These are phyloP conservation scores for Nomada fucata DNA, from an alignment of 2,888 invertebrate genomes.

Conservation along the genomic window DNA sequence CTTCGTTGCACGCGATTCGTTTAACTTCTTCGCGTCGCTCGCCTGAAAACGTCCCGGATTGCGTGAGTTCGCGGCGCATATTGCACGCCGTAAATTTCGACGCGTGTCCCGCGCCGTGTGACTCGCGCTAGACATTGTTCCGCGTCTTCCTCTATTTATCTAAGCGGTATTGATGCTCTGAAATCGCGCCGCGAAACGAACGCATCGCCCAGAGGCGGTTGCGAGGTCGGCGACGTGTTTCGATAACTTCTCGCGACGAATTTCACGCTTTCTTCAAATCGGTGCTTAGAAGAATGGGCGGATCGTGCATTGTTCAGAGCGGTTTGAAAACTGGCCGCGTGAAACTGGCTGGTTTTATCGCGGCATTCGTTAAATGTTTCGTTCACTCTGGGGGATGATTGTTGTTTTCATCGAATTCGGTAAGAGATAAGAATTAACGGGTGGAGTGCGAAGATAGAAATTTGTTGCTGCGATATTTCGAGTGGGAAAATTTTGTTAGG, in stretches of 20 bases:
- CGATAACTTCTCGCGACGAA: not conserved
- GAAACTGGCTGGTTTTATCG: no score
- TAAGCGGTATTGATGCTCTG: conserved; percentile 25
- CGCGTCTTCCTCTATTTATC: conserved; percentile 46
- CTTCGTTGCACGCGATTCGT: conserved; percentile 25
- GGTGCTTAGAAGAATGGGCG: no score
- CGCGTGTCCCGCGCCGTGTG: not conserved
- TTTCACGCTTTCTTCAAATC: not conserved
- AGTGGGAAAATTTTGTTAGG: no score
- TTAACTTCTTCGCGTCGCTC: conserved; percentile 18
- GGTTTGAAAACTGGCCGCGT: no score
- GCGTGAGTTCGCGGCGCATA: conserved; percentile 40
- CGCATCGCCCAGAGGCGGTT: not conserved
- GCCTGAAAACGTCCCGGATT: conserved; percentile 31
- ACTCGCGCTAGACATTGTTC: conserved; percentile 23
- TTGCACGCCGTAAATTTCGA: conserved; percentile 44
- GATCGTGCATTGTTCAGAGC: no score
- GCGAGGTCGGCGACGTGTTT: not conserved
- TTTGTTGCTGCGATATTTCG: no score
- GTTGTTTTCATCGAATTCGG: no score
- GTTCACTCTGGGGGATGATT: no score
- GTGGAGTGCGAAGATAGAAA: no score
- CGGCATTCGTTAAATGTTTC: no score
- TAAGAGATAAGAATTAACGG: no score
- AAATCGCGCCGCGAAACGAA: not conserved